These are phyloP conservation scores for Embidobia sp. DNA, from an alignment of 2,888 invertebrate genomes.

Conservation along the genomic window DNA sequence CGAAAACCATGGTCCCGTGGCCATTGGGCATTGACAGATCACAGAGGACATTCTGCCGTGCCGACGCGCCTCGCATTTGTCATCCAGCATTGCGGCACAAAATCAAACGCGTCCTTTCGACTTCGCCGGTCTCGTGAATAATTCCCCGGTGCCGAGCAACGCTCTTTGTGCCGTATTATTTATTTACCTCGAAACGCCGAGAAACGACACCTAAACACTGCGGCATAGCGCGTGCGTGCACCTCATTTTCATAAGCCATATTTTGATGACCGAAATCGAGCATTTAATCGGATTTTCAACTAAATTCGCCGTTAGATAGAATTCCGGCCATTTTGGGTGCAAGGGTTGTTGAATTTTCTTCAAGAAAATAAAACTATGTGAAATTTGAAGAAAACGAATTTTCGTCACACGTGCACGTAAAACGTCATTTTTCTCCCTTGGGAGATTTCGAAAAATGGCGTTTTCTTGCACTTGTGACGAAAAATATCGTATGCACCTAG, in stretches of 20 bases:
- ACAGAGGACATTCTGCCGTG: slow-evolving; percentile 70
- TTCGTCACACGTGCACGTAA: not conserved
- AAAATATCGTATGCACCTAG: too few relatives aligned
- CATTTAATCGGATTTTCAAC: slow-evolving; percentile 41
- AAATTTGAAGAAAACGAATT: too few relatives aligned
- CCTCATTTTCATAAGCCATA: slow-evolving; percentile 36
- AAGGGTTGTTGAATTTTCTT: too few relatives aligned
- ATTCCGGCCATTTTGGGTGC: too few relatives aligned
- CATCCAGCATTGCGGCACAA: slow-evolving; percentile 64
- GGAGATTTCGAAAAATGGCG: too few relatives aligned
- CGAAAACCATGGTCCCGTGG: slow-evolving; percentile 62
- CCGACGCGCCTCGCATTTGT: slow-evolving; percentile 70
- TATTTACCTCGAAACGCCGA: slow-evolving; percentile 59
- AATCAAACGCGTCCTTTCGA: slow-evolving; percentile 64
- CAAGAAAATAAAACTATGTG: too few relatives aligned
- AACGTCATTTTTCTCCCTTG: too few relatives aligned
- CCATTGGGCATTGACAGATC: slow-evolving; percentile 70
- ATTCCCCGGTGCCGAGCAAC: slow-evolving; percentile 48
- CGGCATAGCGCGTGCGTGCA: slow-evolving; percentile 59
- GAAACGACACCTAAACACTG: slow-evolving; percentile 53
- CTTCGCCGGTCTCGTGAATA: slow-evolving; percentile 58
- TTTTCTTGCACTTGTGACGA: too few relatives aligned
- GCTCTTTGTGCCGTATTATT: slow-evolving; percentile 60
- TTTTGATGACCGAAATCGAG: slow-evolving; percentile 48
- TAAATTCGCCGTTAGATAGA: not conserved